These are phyloP conservation scores for Drosophila ogumai DNA, from an alignment of 1,140 invertebrate species.

Conservation along the genomic window DNA sequence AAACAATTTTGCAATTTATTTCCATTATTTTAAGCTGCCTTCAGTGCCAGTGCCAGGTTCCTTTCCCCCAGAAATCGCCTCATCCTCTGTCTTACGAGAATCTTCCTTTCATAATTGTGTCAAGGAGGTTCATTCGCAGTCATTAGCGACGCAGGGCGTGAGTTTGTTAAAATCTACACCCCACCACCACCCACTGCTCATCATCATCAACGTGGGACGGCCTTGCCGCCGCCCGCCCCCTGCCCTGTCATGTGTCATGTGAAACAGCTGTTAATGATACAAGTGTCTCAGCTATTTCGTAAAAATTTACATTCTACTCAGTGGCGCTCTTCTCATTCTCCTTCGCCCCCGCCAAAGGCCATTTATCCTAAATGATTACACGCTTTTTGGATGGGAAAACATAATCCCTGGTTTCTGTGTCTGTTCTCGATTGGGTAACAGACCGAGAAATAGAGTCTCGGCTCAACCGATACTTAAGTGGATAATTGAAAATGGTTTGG, in stretches of 20 bases:
- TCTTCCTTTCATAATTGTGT: conserved; percentile 70
- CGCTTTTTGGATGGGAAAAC: conserved; percentile 25
- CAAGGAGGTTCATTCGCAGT: conserved; percentile 80
- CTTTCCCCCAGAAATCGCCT: conserved; percentile 5
- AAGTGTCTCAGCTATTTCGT: conserved; percentile 53
- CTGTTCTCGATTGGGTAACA: conserved; percentile 38
- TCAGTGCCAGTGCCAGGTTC: conserved; percentile 17
- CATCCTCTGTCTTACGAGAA: conserved; percentile 15
- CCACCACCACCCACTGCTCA: conserved; percentile 12
- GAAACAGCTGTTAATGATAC: conserved; percentile 79
- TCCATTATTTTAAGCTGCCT: conserved; percentile 77
- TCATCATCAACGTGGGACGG: conserved; percentile 27
- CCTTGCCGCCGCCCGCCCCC: conserved; percentile 35
- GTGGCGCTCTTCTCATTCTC: not conserved
- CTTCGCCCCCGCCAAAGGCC: conserved; percentile 11
- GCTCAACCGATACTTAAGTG: conserved; percentile 30
- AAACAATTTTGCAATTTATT: conserved; percentile 81
- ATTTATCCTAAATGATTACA: conserved; percentile 55
- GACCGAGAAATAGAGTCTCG: conserved; percentile 28
- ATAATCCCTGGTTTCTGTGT: conserved; percentile 37
- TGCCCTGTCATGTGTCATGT: conserved; percentile 62
- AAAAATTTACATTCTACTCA: conserved; percentile 46
- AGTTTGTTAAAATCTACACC: conserved; percentile 42
- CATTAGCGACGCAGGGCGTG: conserved; percentile 65
- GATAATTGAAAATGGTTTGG: conserved; percentile 33